A percentile compares a stretch with the other conserved stretches of the same genome.
phyloP scores from a whole-genome alignment of 2,888 invertebrate species.

The Drosophila hamatofila region DNA sequence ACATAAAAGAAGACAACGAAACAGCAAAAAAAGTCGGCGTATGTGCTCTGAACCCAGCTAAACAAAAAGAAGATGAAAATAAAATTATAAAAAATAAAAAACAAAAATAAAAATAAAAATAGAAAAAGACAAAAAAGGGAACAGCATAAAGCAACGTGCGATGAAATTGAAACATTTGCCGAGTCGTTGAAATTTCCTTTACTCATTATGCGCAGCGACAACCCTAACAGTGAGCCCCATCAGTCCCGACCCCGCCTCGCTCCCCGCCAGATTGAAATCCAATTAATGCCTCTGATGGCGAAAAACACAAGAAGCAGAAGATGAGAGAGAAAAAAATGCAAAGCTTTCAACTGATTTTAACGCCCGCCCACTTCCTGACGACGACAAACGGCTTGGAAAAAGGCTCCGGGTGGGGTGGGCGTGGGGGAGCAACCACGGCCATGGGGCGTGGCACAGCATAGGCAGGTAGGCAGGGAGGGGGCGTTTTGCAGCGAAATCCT shows the following conservation, averaged over 20 bases:
- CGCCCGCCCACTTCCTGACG: conserved; percentile 44
- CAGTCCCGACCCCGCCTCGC: background rate
- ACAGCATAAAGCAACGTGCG: conserved; percentile 25
- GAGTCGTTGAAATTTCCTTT: conserved; percentile 73
- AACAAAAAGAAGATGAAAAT: conserved; percentile 3
- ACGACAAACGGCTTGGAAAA: conserved; percentile 73
- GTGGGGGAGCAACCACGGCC: no score
- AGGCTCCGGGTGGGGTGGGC: conserved; percentile 11
- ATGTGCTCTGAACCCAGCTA: conserved; percentile 46
- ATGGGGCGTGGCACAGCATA: conserved; percentile 32
- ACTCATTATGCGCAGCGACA: conserved; percentile 69
- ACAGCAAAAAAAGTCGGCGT: conserved; percentile 58
- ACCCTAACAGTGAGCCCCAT: conserved; percentile 42
- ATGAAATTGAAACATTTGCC: conserved; percentile 75
- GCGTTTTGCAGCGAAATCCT: conserved; percentile 49
- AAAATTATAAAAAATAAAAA: background rate
- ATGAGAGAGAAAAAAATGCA: conserved; percentile 38
- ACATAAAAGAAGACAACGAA: conserved; percentile 45
- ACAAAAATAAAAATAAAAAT: background rate
- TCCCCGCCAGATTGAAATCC: conserved; percentile 69
- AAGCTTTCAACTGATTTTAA: conserved; percentile 73
- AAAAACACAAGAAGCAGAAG: conserved; percentile 31
- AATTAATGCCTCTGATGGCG: conserved; percentile 73
- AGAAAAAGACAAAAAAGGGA: conserved; percentile 5
- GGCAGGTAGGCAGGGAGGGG: conserved; percentile 12